Percentiles rank a stretch among this genome's conserved stretches.
phyloP scores from a whole-genome alignment of 2,113 vertebrate genomes.

The Tringa solitaria region DNA sequence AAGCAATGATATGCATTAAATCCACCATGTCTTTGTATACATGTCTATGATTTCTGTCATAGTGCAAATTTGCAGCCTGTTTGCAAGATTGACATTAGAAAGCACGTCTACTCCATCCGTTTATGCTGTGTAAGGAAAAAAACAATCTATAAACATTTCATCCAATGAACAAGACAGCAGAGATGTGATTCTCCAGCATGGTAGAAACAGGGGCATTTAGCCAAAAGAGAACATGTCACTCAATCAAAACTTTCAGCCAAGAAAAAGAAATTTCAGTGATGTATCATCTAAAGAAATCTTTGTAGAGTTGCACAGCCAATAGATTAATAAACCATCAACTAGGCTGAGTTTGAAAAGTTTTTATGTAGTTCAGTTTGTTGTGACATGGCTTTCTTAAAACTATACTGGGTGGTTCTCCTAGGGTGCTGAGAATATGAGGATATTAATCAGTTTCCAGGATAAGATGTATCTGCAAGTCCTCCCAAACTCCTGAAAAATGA shows the following conservation, averaged over 20 bases:
- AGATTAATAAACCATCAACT: background rate
- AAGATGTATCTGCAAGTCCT: background rate
- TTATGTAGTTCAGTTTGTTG: background rate
- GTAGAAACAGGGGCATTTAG: background rate
- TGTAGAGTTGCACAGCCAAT: background rate
- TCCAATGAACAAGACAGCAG: background rate
- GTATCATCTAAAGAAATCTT: background rate
- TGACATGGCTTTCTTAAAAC: background rate
- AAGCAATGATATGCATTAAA: background rate
- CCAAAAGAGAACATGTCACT: background rate
- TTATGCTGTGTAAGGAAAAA: background rate
- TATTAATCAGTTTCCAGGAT: background rate
- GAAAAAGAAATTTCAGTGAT: background rate
- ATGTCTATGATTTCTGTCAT: background rate
- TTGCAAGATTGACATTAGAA: background rate
- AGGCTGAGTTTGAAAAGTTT: background rate
- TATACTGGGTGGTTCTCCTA: background rate
- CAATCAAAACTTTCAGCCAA: background rate
- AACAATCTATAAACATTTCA: background rate
- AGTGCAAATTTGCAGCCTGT: background rate
- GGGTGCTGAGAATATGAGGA: background rate
- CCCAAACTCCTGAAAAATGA: background rate
- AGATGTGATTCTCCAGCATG: background rate
- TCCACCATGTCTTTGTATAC: background rate
- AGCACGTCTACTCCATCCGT: background rate